Evolutionary conservation across 2,888 invertebrate genomes (phyloP), one percentile per base, ranked within the genome.

Genomic region (Acanthopleura granulata): DNA sequence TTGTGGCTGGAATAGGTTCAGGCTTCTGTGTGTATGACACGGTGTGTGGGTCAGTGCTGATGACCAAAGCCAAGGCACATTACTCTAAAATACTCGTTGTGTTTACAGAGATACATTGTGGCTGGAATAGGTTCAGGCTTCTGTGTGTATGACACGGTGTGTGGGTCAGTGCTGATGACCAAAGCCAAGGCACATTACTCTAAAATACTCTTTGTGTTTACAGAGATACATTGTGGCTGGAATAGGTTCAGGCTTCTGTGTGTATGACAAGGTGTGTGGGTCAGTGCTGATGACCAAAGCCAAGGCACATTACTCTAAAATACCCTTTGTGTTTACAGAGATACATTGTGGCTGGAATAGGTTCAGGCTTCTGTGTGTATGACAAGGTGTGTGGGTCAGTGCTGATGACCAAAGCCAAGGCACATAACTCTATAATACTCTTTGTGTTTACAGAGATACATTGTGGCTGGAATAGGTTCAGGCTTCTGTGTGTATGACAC

Each of bases 221-320:
- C 82, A 89, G 89, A 77, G 84, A 62, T 89, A 85, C 77, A 76
- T 89, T 30, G 80, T 87, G 76, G 86, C 85, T 22, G 85, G 87
- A 0, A 80, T 86, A 61, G 89, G 89, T 0, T 83, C 84, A 62
- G 88, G 88, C 0, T 87, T 87, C 79, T 84, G 83, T 75, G 75
- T 86, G 14, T 88, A 84, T 83, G 88, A 89, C 73, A 77, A 82
- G 14, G 72, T 77, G 9, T 78, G 78, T 11, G 83, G 83, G 12
- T 78, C 79, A 40, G 81, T 78, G 30, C 72, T 76, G 18, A 78
- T 83, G 0, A 50, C 87, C 15, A 77, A 84, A 16, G 78, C 82
- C 75, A 86, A 85, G 79, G 87, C 89, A 14, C 89, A 89, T 75
- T 84, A 83, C 72, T 88, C 87, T 62, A 88, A 88, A 75, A 83